Conservation (phyloP, 2,888 invertebrate genomes). For the Ichneumoninae sp. region DNA sequence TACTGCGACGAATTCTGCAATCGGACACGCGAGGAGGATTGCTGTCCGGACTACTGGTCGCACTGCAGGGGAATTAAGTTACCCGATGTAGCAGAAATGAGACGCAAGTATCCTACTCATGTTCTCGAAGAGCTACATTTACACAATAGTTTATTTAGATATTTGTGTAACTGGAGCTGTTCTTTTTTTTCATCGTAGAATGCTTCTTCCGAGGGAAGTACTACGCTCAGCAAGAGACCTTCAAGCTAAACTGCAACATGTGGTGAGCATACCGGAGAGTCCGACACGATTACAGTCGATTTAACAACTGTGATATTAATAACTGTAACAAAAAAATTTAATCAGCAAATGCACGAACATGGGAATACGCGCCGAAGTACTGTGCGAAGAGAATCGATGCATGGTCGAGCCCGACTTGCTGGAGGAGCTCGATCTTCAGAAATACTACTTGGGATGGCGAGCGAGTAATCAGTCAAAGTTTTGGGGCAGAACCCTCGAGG, state of each 20-base stretch:
- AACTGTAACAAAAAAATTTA: not conserved
- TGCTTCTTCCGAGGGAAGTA: constrained; percentile 86
- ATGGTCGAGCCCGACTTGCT: constrained; percentile 90
- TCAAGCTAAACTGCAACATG: constrained; percentile 89
- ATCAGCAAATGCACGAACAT: constrained; percentile 86
- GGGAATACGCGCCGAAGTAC: constrained; percentile 83
- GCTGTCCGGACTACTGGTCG: constrained; percentile 95
- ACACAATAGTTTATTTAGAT: not conserved
- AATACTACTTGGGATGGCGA: constrained; percentile 88
- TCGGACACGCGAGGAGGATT: constrained; percentile 90
- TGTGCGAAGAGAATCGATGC: constrained; percentile 91
- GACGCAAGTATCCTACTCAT: constrained; percentile 59
- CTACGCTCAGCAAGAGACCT: constrained; percentile 85
- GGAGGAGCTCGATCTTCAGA: constrained; percentile 87
- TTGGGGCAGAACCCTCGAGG: constrained; percentile 92
- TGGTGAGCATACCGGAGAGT: constrained; percentile 86
- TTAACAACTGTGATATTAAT: not conserved
- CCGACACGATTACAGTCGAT: not conserved
- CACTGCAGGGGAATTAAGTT: constrained; percentile 87
- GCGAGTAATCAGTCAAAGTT: constrained; percentile 93
- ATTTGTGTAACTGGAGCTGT: constrained; percentile 10
- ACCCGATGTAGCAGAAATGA: constrained; percentile 64
- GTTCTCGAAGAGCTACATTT: not conserved
- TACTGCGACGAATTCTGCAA: constrained; percentile 98
- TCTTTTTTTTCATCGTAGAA: constrained; percentile 75